These are phyloP conservation scores for Platycheirus rosarum DNA, from an alignment of 2,888 invertebrate species.

Conservation along the genomic window DNA sequence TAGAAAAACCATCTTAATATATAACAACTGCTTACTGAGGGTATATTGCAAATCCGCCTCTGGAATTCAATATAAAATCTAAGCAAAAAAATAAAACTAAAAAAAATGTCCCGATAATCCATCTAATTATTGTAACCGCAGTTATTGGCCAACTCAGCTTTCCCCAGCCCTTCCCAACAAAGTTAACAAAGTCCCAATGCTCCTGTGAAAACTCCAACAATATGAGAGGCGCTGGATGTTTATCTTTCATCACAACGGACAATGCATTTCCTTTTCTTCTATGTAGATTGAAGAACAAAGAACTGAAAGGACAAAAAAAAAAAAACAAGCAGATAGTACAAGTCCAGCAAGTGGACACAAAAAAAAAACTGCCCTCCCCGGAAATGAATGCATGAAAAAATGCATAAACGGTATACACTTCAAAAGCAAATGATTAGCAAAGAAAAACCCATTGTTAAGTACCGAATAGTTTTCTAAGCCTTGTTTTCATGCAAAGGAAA, in stretches of 20 bases:
- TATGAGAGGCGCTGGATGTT: background rate
- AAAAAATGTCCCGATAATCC: slow-evolving; percentile 15
- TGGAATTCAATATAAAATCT: too few relatives aligned
- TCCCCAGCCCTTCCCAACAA: too few relatives aligned
- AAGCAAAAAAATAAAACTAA: background rate
- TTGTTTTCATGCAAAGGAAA: background rate
- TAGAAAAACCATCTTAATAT: too few relatives aligned
- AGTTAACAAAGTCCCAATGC: too few relatives aligned
- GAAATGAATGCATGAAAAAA: slow-evolving; percentile 22
- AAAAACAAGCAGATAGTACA: background rate
- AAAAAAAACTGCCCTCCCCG: slow-evolving; percentile 25
- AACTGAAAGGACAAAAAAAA: background rate
- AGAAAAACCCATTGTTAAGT: slow-evolving; percentile 36
- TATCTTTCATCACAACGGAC: background rate
- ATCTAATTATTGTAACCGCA: slow-evolving; percentile 39
- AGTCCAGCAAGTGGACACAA: slow-evolving; percentile 26
- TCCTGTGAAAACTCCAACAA: slow-evolving; percentile 24
- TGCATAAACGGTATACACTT: slow-evolving; percentile 1
- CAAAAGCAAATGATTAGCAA: slow-evolving; percentile 49
- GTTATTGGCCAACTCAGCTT: slow-evolving; percentile 18
- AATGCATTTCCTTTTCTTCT: background rate
- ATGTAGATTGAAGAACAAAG: slow-evolving; percentile 16
- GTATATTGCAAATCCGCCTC: too few relatives aligned
- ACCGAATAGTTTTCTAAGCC: slow-evolving; percentile 41
- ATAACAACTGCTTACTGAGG: too few relatives aligned